Percentiles rank a stretch among this genome's conserved stretches.
Conservation (phyloP, 1,140 invertebrate species). For the Lethocerus indicus region DNA sequence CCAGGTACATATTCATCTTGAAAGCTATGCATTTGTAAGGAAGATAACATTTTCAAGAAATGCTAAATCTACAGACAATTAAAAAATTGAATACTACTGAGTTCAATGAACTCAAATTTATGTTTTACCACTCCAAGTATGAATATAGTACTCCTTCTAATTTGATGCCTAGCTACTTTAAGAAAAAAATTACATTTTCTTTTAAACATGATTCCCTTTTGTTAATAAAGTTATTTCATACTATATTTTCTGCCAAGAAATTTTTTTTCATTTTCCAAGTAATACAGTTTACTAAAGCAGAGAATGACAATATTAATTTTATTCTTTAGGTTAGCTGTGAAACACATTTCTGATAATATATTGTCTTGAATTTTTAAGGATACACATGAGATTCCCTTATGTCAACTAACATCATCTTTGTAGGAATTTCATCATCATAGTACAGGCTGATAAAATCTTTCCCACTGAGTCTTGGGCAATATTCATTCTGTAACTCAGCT, state of each 20-base stretch:
- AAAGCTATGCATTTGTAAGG: conserved; percentile 33
- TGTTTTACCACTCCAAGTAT: neutral
- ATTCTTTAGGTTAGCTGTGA: no score
- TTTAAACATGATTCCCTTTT: no score
- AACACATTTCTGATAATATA: no score
- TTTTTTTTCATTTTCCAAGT: no score
- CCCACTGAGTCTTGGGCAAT: conserved; percentile 64
- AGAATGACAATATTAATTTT: no score
- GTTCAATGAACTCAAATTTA: conserved; percentile 13
- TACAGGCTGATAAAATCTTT: conserved; percentile 64
- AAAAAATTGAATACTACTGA: conserved; percentile 16
- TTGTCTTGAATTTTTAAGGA: no score
- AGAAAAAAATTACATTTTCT: no score
- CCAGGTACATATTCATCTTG: conserved; percentile 52
- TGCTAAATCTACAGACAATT: conserved; percentile 3
- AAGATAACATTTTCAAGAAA: conserved; percentile 7
- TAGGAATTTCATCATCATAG: conserved; percentile 34
- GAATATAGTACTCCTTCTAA: no score
- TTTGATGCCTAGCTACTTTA: no score
- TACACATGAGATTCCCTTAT: conserved; percentile 53
- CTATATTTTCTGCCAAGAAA: no score
- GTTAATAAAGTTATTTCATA: no score
- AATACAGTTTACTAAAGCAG: no score
- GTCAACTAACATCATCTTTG: conserved; percentile 58
- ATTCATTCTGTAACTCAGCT: conserved; percentile 47